Base-by-base conservation (phyloP, 2,888 invertebrate species). In the Bugulina stolonifera region DNA sequence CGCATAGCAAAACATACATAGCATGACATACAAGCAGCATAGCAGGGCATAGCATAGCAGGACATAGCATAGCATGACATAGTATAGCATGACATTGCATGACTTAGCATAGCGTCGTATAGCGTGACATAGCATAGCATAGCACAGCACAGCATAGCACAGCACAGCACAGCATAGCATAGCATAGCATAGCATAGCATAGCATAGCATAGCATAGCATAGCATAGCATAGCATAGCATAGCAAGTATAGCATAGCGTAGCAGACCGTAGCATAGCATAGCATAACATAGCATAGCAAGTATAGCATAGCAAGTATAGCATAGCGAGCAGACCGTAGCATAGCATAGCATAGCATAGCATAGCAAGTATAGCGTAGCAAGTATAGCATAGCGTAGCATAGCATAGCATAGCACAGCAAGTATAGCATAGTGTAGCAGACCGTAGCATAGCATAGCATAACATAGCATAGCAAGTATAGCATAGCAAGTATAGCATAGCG, bases 31-130 rank as follows among this genome's bases (percentile, higher is more conserved):
- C 10, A 5, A 43, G n/a, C 18, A 43, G 43, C n/a, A 23, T 25
- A 55, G n/a, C 22, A 55, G 3, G 32, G 32, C 64, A 64, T 27
- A 64, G 64, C 32, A 64, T 27, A 32, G 32, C 32, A 64, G 25
- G 27, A 14, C 27, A 64, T 32, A 64, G n/a, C 10, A 64, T 27
- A 34, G 64, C 32, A 27, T 27, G 32, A n/a, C 64, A 64, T 27
- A 64, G 64, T 32, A n/a, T 34, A 64, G 32, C 64, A 64, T 27
- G 32, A 32, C 32, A 64, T 34, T 29, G 32, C 64, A 64, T 27
- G 14, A 5, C 32, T 14, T 34, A 64, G n/a, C 29, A 5, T 27
- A 64, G 29, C n/a, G 32, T 14, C 10, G n/a, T n/a, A 64, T 32
- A 32, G n/a, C n/a, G 32, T 27, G 32, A 14, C 32, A 64, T 34